Percentiles rank a stretch among this genome's conserved stretches.
Evolutionary conservation across 2,797 vertebrate genomes (phyloP).

Genomic region (Esox lucius): DNA sequence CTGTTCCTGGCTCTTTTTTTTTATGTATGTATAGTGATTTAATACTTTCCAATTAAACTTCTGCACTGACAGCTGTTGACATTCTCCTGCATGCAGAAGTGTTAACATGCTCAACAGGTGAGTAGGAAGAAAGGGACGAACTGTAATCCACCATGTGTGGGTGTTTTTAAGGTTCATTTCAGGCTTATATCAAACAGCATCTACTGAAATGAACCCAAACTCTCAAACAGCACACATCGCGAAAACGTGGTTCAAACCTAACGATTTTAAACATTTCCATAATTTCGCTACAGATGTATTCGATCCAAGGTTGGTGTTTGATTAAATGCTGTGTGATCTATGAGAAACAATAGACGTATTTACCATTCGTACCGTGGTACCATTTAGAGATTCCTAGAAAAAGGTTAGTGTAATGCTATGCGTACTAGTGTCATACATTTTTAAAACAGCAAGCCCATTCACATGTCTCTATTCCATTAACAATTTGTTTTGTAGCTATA

Average conservation of each 20-base stretch:
- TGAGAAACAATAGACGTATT: not conserved
- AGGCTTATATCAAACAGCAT: not conserved
- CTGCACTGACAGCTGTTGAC: not conserved
- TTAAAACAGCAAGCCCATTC: not conserved
- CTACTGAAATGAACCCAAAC: not conserved
- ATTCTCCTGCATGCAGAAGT: not conserved
- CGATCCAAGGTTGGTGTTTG: not conserved
- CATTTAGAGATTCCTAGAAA: not conserved
- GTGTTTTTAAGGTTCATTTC: not conserved
- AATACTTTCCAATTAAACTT: not conserved
- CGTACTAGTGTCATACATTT: not conserved
- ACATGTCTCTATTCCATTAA: not conserved
- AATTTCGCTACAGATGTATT: not conserved
- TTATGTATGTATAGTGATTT: not conserved
- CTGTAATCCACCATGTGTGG: not conserved
- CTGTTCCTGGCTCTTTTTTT: not conserved
- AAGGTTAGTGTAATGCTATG: not conserved
- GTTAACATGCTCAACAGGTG: not conserved
- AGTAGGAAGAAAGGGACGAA: not conserved
- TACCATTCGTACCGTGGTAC: too few relatives aligned
- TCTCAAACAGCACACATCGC: not conserved
- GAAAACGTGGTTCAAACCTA: not conserved
- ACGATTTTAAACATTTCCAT: not conserved
- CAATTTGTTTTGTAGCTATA: constrained; percentile 18
- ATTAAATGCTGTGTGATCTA: not conserved